Evolutionary conservation across 2,113 vertebrate genomes (phyloP).

Genomic region (Leucopsar rothschildi): DNA sequence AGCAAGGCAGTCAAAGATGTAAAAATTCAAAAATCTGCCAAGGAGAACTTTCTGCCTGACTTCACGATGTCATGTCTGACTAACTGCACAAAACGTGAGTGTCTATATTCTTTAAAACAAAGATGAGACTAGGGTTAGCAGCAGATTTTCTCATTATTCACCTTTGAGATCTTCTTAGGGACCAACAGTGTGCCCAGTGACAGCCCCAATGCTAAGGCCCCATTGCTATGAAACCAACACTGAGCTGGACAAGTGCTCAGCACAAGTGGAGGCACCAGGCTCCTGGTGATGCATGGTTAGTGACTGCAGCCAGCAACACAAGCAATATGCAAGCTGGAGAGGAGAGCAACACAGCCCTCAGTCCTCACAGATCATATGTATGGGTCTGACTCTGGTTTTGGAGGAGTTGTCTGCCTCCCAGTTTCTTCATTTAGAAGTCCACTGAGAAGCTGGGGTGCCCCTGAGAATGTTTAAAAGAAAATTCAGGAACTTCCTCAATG

Average conservation of each 20-base stretch:
- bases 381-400: neutral
- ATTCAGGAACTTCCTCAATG: neutral
- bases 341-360: neutral
- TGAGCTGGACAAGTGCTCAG: neutral
- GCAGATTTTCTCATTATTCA: neutral
- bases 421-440: neutral
- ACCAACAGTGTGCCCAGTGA: neutral
- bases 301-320: neutral
- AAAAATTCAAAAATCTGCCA: neutral
- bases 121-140: neutral
- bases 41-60: neutral
- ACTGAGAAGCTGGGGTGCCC: neutral
- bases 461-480: neutral
- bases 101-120: neutral
- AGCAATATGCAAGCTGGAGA: neutral
- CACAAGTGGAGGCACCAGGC: neutral
- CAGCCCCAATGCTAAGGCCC: neutral
- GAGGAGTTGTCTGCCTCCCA: neutral
- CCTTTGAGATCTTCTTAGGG: neutral
- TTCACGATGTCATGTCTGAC: neutral
- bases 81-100: neutral
- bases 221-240: neutral
- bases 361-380: rapidly evolving
- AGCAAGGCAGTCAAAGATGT: neutral
- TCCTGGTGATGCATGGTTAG: rapidly evolving